These are phyloP conservation scores for Ahaetulla prasina DNA, from an alignment of 2,113 vertebrate species.

Conservation along the genomic window DNA sequence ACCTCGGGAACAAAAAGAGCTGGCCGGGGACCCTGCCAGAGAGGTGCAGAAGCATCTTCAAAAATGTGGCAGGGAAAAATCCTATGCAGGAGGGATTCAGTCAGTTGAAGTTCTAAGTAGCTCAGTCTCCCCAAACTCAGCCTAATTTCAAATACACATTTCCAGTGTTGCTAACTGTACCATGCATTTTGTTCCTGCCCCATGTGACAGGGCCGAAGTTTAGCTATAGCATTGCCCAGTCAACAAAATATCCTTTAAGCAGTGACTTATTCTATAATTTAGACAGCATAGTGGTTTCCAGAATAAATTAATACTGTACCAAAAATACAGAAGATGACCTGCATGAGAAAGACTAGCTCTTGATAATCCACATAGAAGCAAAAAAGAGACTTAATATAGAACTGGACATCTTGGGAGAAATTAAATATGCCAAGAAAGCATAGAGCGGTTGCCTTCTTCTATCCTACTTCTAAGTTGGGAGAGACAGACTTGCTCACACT, in stretches of 20 bases:
- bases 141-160: background rate
- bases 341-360: background rate
- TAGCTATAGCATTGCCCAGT: background rate
- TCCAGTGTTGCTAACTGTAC: background rate
- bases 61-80: background rate
- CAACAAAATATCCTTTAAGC: background rate
- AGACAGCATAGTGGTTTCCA: background rate
- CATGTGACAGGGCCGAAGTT: background rate
- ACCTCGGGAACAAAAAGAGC: constrained; percentile 79
- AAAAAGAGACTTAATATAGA: background rate
- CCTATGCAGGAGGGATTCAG: background rate
- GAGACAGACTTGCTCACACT: background rate
- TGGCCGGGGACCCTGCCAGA: constrained; percentile 72
- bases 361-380: background rate
- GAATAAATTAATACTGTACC: background rate
- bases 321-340: background rate
- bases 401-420: background rate
- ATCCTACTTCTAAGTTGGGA: background rate
- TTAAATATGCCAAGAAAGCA: background rate
- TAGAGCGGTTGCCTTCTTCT: background rate
- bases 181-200: background rate
- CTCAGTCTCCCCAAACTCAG: background rate
- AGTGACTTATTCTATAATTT: background rate
- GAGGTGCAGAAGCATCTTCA: background rate
- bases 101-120: background rate